Evolutionary conservation across 2,888 invertebrate species (phyloP).

Genomic region (Oscheius sp.): DNA sequence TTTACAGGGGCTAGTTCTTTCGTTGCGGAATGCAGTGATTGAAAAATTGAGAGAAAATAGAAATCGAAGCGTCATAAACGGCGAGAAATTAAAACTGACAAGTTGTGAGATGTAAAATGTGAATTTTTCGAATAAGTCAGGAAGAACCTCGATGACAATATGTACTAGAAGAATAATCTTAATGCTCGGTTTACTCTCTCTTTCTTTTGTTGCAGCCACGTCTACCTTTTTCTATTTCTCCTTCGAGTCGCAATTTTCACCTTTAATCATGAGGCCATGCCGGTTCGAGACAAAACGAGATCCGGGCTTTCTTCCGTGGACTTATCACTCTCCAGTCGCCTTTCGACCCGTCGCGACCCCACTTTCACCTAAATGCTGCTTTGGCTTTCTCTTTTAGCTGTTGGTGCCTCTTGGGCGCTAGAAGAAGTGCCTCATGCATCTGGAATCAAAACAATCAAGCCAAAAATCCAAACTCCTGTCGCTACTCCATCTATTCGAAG

Average conservation of each 20-base stretch:
- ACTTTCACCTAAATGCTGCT: background rate
- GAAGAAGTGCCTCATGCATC: slow-evolving; percentile 18
- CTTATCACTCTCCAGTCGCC: background rate
- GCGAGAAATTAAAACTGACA: too few relatives aligned
- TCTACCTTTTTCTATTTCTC: too few relatives aligned
- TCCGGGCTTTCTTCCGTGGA: background rate
- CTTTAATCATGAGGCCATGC: background rate
- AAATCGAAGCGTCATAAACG: too few relatives aligned
- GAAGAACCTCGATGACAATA: too few relatives aligned
- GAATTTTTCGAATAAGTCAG: too few relatives aligned
- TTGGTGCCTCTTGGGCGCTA: background rate
- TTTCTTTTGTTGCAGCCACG: too few relatives aligned
- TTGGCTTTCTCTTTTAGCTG: background rate
- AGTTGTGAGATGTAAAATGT: too few relatives aligned
- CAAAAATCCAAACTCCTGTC: background rate
- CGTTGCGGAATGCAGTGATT: too few relatives aligned
- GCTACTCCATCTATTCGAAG: background rate
- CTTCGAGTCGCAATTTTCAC: background rate
- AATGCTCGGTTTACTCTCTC: too few relatives aligned
- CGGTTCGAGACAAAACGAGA: background rate
- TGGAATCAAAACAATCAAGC: background rate
- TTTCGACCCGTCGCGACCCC: background rate
- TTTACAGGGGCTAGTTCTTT: too few relatives aligned
- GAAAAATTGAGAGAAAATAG: too few relatives aligned
- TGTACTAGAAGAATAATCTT: too few relatives aligned